phyloP scores from a whole-genome alignment of 2,888 invertebrate genomes.

The Eudasyphora cyanicolor region DNA sequence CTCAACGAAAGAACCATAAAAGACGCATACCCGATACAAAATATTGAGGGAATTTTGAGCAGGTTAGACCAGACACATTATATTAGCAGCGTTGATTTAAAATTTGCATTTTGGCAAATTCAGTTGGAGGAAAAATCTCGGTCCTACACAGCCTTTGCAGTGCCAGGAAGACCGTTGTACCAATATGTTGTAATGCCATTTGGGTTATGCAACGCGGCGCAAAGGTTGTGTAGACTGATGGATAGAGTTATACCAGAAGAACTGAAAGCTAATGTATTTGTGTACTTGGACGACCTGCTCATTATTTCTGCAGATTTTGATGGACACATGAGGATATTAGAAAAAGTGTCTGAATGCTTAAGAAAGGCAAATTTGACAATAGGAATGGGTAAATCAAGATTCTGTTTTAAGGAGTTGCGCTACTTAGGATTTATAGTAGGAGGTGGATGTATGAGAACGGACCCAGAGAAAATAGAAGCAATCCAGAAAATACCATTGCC shows the following conservation, averaged over 20 bases:
- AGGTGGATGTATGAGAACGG: not conserved
- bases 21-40: not conserved
- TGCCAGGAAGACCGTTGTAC: not conserved
- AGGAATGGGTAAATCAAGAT: not conserved
- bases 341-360: not conserved
- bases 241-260: not conserved
- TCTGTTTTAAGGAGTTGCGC: too few species aligned
- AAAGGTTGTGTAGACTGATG: constrained; percentile 14
- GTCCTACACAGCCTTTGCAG: constrained; percentile 37
- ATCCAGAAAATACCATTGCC: not conserved
- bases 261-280: constrained; percentile 10
- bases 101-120: constrained; percentile 52
- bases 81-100: too few species aligned
- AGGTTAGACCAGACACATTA: not conserved
- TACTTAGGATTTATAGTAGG: not conserved
- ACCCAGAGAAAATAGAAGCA: not conserved
- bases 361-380: not conserved
- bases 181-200: constrained; percentile 1
- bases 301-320: not conserved
- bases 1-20: too few species aligned
- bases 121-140: constrained; percentile 31
- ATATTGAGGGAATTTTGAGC: constrained; percentile 54
- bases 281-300: constrained; percentile 10
- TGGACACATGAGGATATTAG: not conserved
- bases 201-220: constrained; percentile 7